These are phyloP conservation scores for Astatoreochromis straeleni DNA, from an alignment of 2,113 vertebrate species.

Conservation along the genomic window DNA sequence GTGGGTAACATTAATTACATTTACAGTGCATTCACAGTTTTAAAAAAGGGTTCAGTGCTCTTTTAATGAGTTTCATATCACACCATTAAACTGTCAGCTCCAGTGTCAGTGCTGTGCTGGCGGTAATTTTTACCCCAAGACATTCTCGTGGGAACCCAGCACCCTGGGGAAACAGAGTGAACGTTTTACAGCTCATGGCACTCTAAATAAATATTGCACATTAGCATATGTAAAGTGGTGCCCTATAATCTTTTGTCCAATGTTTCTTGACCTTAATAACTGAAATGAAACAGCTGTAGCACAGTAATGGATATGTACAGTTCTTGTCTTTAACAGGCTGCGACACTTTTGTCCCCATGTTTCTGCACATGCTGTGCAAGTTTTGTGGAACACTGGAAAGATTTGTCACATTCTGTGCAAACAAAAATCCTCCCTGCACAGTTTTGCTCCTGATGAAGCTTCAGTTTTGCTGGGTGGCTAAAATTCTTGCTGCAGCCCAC, in stretches of 20 bases:
- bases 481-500: conserved; percentile 44
- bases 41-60: not conserved
- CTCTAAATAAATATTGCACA: not conserved
- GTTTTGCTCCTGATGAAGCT: conserved; percentile 52
- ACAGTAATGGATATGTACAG: not conserved
- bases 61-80: not conserved
- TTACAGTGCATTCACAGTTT: not conserved
- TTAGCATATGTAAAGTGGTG: not conserved
- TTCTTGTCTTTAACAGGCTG: not conserved
- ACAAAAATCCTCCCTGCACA: conserved; percentile 56
- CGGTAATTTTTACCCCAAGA: not conserved
- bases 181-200: not conserved
- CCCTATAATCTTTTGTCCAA: not conserved
- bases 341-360: conserved; percentile 10
- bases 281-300: not conserved
- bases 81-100: not conserved
- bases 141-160: not conserved
- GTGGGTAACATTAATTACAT: not conserved
- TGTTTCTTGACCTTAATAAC: not conserved
- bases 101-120: not conserved
- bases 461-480: conserved; percentile 9
- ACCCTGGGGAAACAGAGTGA: not conserved
- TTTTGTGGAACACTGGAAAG: conserved; percentile 49
- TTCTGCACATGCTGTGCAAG: conserved; percentile 52
- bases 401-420: conserved; percentile 56